phyloP scores from a whole-genome alignment of 2,113 vertebrate species.

The Sebastes fasciatus region DNA sequence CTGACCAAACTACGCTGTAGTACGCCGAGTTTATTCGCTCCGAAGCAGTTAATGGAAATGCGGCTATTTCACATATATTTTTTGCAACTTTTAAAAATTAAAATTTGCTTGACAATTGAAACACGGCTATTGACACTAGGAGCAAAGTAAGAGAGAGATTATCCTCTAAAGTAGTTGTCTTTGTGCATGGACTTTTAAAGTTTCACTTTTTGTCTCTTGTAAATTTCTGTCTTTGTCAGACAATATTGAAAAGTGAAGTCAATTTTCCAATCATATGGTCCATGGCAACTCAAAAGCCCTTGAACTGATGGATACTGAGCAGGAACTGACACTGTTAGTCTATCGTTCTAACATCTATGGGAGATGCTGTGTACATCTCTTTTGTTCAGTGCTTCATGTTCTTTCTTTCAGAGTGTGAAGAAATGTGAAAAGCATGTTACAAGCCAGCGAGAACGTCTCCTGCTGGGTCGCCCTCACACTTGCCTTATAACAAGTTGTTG shows the following conservation, averaged over 20 bases:
- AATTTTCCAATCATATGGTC: constrained; percentile 1
- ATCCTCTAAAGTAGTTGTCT: neutral
- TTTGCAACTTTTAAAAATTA: no score
- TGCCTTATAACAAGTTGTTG: constrained; percentile 32
- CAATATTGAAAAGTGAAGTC: constrained; percentile 2
- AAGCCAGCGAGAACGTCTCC: constrained; percentile 12
- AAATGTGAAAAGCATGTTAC: constrained; percentile 28
- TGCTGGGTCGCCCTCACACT: constrained; percentile 36
- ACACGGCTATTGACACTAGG: neutral
- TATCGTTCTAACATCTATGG: neutral
- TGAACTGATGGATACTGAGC: neutral
- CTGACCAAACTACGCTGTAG: neutral
- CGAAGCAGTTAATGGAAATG: neutral
- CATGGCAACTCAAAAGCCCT: neutral
- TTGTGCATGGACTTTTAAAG: neutral
- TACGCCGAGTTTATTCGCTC: neutral
- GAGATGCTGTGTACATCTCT: neutral
- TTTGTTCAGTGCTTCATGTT: neutral
- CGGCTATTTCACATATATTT: neutral
- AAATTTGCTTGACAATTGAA: no score
- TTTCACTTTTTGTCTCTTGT: neutral
- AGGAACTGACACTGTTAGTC: neutral
- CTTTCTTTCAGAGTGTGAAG: constrained; percentile 32
- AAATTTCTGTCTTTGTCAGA: neutral
- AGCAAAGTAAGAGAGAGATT: neutral